Base-by-base conservation (phyloP, 2,113 vertebrate species). In the Paralichthys olivaceus region DNA sequence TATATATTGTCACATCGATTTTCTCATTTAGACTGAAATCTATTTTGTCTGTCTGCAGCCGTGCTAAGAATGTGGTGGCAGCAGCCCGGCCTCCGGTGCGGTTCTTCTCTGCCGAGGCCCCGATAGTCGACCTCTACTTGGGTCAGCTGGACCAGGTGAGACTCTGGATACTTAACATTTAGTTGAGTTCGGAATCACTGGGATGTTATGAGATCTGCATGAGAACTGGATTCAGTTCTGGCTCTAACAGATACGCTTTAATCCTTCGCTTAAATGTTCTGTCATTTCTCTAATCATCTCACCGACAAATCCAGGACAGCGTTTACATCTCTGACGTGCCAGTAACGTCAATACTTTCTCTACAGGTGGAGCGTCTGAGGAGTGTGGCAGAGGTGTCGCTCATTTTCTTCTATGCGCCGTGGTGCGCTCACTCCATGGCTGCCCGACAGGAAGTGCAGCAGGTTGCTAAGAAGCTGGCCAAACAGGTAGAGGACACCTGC, bases 391-490 rank as follows among this genome's bases (percentile, higher is more conserved):
- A 99, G 57, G 92, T 99, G 19, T 95, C 92, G 0, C 83, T 99
- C 6, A 83, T 97, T 54, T 97, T 98, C 84, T 97, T 97, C 90
- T 99, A 99, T 0, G 98, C 98, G 0, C 98, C 98, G 0, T 99
- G 98, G 98, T 99, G 98, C 1, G 96, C 96, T n/a, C 97, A 97
- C 92, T 99, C 96, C 9, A 94, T 97, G 7, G 89, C 96, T 0
- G 95, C 95, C 7, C 94, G 95, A 19, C 93, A 94, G 32, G 96
- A 98, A 74, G 84, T 99, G 58, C 96, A 98, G 47, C 94, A 79
- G 2, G 96, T 97, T 22, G 97, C 98, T 2, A 94, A 86, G 84
- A 96, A 90, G 9, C 89, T 99, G 77, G 93, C 95, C 37, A 95
- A 96, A 72, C 95, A 99, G 97, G 98, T 98, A 87, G 43, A 22